A percentile compares a stretch with the other conserved stretches of the same genome.
phyloP scores from a whole-genome alignment of 2,797 vertebrate species.

The Melopsittacus undulatus region DNA sequence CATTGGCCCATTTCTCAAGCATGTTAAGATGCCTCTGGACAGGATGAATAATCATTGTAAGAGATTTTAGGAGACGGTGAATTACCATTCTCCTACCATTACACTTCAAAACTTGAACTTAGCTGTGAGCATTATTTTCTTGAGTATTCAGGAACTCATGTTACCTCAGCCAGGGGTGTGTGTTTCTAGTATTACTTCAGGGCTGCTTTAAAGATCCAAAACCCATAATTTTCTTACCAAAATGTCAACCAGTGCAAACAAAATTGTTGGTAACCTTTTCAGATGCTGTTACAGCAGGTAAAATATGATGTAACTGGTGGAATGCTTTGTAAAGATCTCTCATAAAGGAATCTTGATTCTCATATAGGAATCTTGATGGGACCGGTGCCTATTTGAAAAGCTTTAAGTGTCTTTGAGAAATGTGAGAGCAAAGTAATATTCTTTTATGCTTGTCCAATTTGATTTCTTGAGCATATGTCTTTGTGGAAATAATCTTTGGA shows the following conservation, averaged over 20 bases:
- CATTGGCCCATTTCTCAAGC: background rate
- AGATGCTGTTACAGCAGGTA: background rate
- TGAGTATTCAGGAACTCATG: background rate
- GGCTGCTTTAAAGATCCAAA: background rate
- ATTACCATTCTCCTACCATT: background rate
- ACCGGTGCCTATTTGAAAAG: background rate
- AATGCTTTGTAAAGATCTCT: background rate
- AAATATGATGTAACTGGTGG: background rate
- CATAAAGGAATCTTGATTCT: background rate
- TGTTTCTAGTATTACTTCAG: background rate
- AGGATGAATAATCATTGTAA: background rate
- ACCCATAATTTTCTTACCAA: background rate
- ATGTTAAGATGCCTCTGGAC: background rate
- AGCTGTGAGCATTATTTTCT: background rate
- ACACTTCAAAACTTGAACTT: background rate
- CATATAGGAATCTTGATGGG: background rate
- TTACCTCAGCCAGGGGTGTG: fast-evolving
- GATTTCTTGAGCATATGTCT: background rate
- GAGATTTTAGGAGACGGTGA: background rate
- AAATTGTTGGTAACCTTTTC: background rate
- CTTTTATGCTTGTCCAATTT: background rate
- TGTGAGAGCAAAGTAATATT: background rate
- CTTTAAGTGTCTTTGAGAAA: background rate
- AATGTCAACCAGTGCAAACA: background rate
- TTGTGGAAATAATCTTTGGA: background rate